Conservation (phyloP, 2,888 invertebrate species). For the Argyresthia albistria region DNA sequence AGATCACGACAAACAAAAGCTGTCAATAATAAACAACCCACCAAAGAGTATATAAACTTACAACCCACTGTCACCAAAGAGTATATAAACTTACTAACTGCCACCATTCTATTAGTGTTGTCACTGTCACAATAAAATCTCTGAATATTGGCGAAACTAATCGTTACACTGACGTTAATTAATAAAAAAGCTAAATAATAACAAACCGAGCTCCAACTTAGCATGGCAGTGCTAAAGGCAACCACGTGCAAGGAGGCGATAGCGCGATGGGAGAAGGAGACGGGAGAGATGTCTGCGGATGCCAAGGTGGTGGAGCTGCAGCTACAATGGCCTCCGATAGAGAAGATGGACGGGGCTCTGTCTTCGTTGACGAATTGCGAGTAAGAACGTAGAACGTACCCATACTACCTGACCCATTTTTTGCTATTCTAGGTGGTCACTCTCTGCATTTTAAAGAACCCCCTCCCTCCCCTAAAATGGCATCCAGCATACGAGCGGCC, state of each 20-base stretch:
- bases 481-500: too few relatives aligned
- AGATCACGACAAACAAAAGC: background rate
- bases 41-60: too few relatives aligned
- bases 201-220: background rate
- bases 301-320: constrained; percentile 84
- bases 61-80: too few relatives aligned
- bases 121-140: background rate
- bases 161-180: background rate
- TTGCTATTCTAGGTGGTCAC: too few relatives aligned
- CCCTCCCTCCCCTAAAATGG: too few relatives aligned
- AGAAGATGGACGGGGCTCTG: constrained; percentile 94
- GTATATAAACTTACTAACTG: too few relatives aligned
- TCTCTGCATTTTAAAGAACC: too few relatives aligned
- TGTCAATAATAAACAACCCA: too few relatives aligned
- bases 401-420: too few relatives aligned
- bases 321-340: constrained; percentile 93
- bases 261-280: constrained; percentile 87
- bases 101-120: background rate
- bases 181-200: background rate
- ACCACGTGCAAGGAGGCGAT: constrained; percentile 88
- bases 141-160: background rate
- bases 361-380: constrained; percentile 82
- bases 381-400: too few relatives aligned
- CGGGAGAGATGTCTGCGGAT: constrained; percentile 75
- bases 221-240: constrained; percentile 49